Percentiles rank a stretch among this genome's conserved stretches.
Conservation (phyloP, 2,113 vertebrate genomes). For the Silurus asotus region DNA sequence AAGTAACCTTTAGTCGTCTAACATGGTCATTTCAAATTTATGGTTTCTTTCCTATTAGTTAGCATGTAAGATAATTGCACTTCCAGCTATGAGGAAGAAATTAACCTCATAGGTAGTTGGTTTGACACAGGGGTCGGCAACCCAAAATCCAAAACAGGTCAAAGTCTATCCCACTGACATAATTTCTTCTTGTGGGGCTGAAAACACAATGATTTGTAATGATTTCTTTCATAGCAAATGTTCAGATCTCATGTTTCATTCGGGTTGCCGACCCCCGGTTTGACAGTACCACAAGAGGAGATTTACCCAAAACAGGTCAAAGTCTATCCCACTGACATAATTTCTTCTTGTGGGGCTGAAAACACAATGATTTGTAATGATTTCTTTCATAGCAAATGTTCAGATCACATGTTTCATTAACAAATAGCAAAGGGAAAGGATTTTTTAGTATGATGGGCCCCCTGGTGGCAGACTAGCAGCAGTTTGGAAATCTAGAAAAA, state of each 20-base stretch:
- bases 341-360: constrained; percentile 68
- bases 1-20: background rate
- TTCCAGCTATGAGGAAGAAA: constrained; percentile 78
- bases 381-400: background rate
- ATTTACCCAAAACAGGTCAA: constrained; percentile 82
- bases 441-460: background rate
- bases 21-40: background rate
- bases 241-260: background rate
- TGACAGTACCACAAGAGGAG: constrained; percentile 82
- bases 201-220: constrained; percentile 30
- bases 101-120: constrained; percentile 83
- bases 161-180: constrained; percentile 81
- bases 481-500: background rate
- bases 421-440: background rate
- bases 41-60: background rate
- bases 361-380: constrained; percentile 14
- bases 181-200: constrained; percentile 69
- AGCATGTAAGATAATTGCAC: background rate
- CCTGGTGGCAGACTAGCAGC: background rate
- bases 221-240: background rate
- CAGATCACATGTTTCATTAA: background rate
- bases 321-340: constrained; percentile 80
- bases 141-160: constrained; percentile 84
- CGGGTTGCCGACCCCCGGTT: too few species aligned
- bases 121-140: too few species aligned